These are phyloP conservation scores for Mylabris sibirica DNA, from an alignment of 2,888 invertebrate species.

Conservation along the genomic window DNA sequence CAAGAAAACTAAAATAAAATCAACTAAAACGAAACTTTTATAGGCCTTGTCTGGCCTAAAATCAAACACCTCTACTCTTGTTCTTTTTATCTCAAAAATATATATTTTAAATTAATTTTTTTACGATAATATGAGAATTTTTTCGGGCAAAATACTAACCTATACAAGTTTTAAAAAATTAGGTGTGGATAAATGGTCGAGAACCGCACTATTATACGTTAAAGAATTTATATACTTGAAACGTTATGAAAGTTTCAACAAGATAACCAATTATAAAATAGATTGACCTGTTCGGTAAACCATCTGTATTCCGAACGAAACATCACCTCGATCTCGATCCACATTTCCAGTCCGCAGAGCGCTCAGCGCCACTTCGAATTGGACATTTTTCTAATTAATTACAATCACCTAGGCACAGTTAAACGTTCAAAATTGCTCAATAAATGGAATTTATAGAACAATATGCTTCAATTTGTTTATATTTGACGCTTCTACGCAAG, in stretches of 20 bases:
- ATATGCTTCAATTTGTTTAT: too few relatives aligned
- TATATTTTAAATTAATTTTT: not conserved
- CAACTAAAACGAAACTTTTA: not conserved
- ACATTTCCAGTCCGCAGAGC: not conserved
- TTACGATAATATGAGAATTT: not conserved
- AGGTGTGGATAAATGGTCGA: not conserved
- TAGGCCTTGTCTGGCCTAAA: slow-evolving; percentile 1
- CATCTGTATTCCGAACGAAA: not conserved
- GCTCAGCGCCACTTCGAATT: too few relatives aligned
- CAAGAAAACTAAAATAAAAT: not conserved
- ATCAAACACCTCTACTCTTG: not conserved
- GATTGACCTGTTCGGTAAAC: not conserved
- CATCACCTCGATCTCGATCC: not conserved
- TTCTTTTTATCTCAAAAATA: not conserved
- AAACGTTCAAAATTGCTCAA: too few relatives aligned
- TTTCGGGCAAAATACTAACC: not conserved
- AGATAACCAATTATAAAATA: not conserved
- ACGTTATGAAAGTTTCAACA: not conserved
- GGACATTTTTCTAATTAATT: too few relatives aligned
- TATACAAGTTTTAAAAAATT: not conserved
- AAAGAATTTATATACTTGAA: not conserved
- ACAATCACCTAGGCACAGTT: too few relatives aligned
- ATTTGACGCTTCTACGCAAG: too few relatives aligned
- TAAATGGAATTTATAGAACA: not conserved
- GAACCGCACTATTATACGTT: not conserved